A percentile compares a stretch with the other conserved stretches of the same genome.
These are phyloP conservation scores for Ammospiza nelsoni DNA, from an alignment of 2,113 vertebrate species.

Conservation along the genomic window DNA sequence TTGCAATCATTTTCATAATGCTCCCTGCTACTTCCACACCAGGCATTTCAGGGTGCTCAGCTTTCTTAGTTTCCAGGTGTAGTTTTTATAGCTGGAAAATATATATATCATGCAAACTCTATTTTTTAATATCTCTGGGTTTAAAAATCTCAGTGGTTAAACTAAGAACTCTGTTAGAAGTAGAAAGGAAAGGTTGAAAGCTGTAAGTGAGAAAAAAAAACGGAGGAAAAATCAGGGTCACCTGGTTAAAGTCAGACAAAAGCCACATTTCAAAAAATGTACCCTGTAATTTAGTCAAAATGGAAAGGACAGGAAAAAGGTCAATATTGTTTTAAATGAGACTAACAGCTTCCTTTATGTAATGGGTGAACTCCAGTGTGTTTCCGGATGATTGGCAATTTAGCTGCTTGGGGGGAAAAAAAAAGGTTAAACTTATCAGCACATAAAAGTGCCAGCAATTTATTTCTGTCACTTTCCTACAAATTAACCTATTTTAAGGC, in stretches of 20 bases:
- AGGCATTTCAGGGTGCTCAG: background rate
- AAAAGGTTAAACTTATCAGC: slow-evolving; percentile 51
- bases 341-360: slow-evolving; percentile 59
- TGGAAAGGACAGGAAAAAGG: slow-evolving; percentile 58
- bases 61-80: background rate
- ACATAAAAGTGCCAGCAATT: slow-evolving; percentile 42
- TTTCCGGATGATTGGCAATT: slow-evolving; percentile 60
- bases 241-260: slow-evolving; percentile 14
- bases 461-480: slow-evolving; percentile 44
- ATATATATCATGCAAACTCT: background rate
- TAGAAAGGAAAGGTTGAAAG: slow-evolving; percentile 22
- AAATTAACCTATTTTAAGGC: slow-evolving; percentile 58
- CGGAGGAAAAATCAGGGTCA: slow-evolving; percentile 15
- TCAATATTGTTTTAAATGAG: slow-evolving; percentile 63
- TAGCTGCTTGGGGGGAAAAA: background rate
- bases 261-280: slow-evolving; percentile 17
- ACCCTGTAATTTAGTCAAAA: slow-evolving; percentile 49
- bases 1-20: background rate
- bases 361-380: slow-evolving; percentile 14
- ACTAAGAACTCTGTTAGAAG: background rate
- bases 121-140: background rate
- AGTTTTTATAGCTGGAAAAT: background rate
- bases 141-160: background rate
- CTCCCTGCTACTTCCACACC: background rate
- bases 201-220: background rate